Base-by-base conservation (phyloP, 2,113 vertebrate genomes). In the Strix uralensis region DNA sequence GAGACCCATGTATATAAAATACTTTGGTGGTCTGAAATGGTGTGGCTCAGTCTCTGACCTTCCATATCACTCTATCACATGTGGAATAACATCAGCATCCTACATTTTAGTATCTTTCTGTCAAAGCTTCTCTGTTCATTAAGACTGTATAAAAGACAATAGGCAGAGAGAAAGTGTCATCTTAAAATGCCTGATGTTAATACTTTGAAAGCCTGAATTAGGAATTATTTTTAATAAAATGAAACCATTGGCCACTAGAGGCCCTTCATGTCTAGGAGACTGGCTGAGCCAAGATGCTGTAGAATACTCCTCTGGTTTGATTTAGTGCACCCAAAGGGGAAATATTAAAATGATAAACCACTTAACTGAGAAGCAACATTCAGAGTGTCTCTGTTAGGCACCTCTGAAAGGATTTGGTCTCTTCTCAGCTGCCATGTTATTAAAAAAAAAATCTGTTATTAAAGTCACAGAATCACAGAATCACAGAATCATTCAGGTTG, bases 161-260 rank as follows among this genome's bases (percentile, higher is more conserved):
- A 46, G 7, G n/a, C 29, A 52, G 32, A 38, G 46, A 84, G 51
- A 59, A 78, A 74, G 4, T 22, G 13, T 47, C 34, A 82, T 17
- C 27, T 94, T 66, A 52, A 78, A 88, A 61, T 46, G 27, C 3
- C 23, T 63, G 27, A 62, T 72, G 36, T 52, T 25, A 81, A 44
- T 65, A 52, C 19, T 58, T 44, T 18, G 38, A 94, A 94, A 89
- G 16, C 8, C 23, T 52, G 14, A 71, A 5, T 32, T 55, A 38
- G 11, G 14, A 70, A 25, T 46, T 80, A 11, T 22, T 67, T 91
- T 78, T 74, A 73, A 57, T 36, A 62, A 36, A 74, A 83, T 44
- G 44, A 94, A 29, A 85, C 47, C 30, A 59, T 62, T 74, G 83
- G 84, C 97, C 98, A 96, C 97, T 97, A 98, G 97, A 96, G 97